These are phyloP conservation scores for Mimas tiliae DNA, from an alignment of 2,888 invertebrate genomes.

Conservation along the genomic window DNA sequence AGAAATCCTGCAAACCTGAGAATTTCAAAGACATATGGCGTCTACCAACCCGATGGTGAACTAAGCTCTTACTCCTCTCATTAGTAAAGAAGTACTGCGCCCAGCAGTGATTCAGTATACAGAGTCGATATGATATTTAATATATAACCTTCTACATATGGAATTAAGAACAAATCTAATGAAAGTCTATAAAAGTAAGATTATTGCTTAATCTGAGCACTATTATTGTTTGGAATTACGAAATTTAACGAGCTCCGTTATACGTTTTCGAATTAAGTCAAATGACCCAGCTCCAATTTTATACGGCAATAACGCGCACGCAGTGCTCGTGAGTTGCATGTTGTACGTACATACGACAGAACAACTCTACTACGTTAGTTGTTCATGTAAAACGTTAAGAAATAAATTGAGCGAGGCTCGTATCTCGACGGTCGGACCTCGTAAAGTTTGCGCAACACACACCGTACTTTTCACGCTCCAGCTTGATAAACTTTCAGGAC, in stretches of 20 bases:
- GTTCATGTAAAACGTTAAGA: constrained; percentile 45
- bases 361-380: constrained; percentile 30
- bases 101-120: too few species aligned
- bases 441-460: constrained; percentile 59
- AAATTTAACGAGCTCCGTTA: constrained; percentile 49
- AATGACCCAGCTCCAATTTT: constrained; percentile 68
- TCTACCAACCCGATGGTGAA: too few species aligned
- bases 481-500: constrained; percentile 44
- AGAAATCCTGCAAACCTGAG: too few species aligned
- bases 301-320: constrained; percentile 64
- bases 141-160: not conserved
- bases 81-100: too few species aligned
- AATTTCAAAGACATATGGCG: too few species aligned
- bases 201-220: constrained; percentile 36
- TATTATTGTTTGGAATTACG: constrained; percentile 50
- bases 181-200: not conserved
- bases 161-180: not conserved
- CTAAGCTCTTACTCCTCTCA: too few species aligned
- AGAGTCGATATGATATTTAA: too few species aligned
- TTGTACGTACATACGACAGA: constrained; percentile 28
- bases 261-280: constrained; percentile 62
- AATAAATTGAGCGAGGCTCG: constrained; percentile 47
- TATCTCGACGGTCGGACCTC: constrained; percentile 57
- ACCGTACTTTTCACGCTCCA: constrained; percentile 62
- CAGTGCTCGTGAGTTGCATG: constrained; percentile 43